Evolutionary conservation across 2,797 vertebrate genomes (phyloP), one percentile per base, ranked within the genome.

Genomic region (Falco cherrug): DNA sequence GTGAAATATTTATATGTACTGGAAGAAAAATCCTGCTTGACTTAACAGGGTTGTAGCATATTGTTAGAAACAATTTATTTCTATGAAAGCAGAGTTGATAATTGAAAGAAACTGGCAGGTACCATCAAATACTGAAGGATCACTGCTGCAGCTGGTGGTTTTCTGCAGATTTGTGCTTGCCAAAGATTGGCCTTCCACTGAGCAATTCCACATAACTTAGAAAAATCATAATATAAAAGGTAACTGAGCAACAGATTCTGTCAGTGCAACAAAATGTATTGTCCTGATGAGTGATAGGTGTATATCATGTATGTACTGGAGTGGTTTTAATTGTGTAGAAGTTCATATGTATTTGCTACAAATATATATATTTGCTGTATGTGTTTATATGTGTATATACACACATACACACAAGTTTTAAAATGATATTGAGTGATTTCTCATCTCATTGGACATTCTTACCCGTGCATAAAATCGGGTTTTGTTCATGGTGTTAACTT

Each of bases 301-400:
- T 83, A 35, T 90, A 84, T 80, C 4, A 24, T 61, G 37, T 84
- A 74, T 76, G 60, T 88, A 68, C 50, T 67, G 39, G 60, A 74
- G 54, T 87, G 69, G 37, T 85, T 95, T 39, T 68, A 89, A 83
- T 45, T 89, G 64, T 89, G 73, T 87, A 84, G 47, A 87, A 82
- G 25, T 81, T 85, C 13, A 0, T 73, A 60, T 89, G 84, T 93
- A 81, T 88, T 95, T 95, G 86, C 87, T 84, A 74, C 76, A 97
- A 92, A 96, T 95, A 89, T 84, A 90, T 87, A 47, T 85, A 65
- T 68, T 74, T 24, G 28, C 45, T 74, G 6, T 76, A n/a, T 82
- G 47, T 90, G 64, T 79, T 41, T 94, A 11, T 88, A 64, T 83
- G 77, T 88, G 13, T 61, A 21, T 43, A 37, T 37, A 57, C 41